Conservation (phyloP, 2,113 vertebrate genomes). For the Montifringilla adamsi region DNA sequence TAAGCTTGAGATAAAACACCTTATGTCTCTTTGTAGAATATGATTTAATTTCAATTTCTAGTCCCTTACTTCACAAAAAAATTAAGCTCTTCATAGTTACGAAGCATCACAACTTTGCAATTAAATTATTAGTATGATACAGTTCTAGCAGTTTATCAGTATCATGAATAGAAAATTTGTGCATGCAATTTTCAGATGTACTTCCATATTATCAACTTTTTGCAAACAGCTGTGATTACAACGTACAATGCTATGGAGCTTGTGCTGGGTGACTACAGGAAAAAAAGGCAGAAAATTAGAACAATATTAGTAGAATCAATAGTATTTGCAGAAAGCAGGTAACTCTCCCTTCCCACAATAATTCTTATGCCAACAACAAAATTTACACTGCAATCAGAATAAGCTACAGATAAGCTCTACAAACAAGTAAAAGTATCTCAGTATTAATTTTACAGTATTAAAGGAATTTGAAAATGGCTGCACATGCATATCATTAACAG, state of each 20-base stretch:
- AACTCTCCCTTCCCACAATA: not conserved
- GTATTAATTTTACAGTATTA: not conserved
- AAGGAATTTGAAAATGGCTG: not conserved
- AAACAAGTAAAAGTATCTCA: not conserved
- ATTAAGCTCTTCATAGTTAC: not conserved
- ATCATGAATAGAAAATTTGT: not conserved
- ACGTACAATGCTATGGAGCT: fast-evolving
- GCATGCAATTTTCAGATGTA: not conserved
- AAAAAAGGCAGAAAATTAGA: not conserved
- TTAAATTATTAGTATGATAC: not conserved
- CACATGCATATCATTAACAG: not conserved
- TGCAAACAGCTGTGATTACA: not conserved
- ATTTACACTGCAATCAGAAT: not conserved
- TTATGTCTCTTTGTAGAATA: not conserved
- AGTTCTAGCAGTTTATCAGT: not conserved
- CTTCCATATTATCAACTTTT: not conserved
- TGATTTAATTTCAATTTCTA: not conserved
- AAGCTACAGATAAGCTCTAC: not conserved
- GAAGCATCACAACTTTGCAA: not conserved
- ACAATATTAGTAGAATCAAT: not conserved
- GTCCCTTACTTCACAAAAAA: not conserved
- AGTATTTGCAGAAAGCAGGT: not conserved
- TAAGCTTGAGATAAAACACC: not conserved
- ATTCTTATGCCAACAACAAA: not conserved
- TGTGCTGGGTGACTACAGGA: not conserved